phyloP scores from a whole-genome alignment of 2,888 invertebrate genomes.

The Lepidochrysops patricia region DNA sequence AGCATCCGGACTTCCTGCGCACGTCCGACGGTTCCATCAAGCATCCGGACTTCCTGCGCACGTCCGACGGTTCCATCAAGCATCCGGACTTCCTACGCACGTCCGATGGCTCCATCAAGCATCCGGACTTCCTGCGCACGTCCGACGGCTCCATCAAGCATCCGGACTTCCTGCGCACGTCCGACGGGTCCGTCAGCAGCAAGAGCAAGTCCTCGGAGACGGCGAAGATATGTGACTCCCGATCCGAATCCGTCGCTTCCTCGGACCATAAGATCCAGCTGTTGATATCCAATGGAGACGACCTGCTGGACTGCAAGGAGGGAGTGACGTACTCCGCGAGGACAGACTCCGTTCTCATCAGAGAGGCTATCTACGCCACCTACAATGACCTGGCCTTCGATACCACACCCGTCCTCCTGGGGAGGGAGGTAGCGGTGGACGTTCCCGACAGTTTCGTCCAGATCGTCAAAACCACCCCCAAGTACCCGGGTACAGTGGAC shows the following conservation, averaged over 20 bases:
- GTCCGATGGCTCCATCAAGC: no score
- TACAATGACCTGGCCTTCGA: constrained; percentile 59
- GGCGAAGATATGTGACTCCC: constrained; percentile 56
- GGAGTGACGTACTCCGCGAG: constrained; percentile 63
- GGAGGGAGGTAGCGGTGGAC: constrained; percentile 86
- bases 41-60: no score
- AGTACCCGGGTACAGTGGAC: constrained; percentile 77
- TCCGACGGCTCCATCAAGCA: constrained; percentile 59
- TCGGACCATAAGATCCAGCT: constrained; percentile 65
- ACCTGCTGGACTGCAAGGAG: constrained; percentile 62
- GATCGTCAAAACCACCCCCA: constrained; percentile 83
- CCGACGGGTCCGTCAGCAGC: constrained; percentile 62
- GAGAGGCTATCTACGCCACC: constrained; percentile 65
- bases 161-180: constrained; percentile 54
- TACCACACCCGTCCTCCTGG: constrained; percentile 64
- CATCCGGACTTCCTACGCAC: no score
- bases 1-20: no score
- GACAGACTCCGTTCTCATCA: constrained; percentile 67
- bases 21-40: no score
- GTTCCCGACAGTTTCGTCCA: constrained; percentile 92
- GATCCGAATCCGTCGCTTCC: constrained; percentile 54
- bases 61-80: no score
- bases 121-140: no score
- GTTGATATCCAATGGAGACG: constrained; percentile 62
- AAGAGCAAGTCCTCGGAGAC: constrained; percentile 64